phyloP scores from a whole-genome alignment of 2,888 invertebrate genomes.

The Habrosyne pyritoides region DNA sequence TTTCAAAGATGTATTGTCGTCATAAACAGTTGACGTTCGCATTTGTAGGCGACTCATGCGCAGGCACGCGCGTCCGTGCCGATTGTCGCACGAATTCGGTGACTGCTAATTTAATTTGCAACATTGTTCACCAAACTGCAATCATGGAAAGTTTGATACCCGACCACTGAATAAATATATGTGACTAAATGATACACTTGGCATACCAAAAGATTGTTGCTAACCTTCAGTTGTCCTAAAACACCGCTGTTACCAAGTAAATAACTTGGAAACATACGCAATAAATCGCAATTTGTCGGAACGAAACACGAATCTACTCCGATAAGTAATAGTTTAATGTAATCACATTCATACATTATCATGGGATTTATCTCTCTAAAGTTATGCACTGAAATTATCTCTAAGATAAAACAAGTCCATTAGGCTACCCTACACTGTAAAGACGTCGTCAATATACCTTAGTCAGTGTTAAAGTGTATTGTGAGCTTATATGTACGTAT shows the following conservation, averaged over 20 bases:
- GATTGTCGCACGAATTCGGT: constrained; percentile 61
- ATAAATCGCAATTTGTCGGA: constrained; percentile 36
- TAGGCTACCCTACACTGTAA: constrained; percentile 10
- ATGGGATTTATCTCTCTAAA: not conserved
- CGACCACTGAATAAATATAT: constrained; percentile 50
- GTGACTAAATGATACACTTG: not conserved
- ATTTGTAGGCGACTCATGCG: constrained; percentile 59
- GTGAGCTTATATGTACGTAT: constrained; percentile 42
- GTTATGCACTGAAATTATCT: not conserved
- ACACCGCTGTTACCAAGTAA: not conserved
- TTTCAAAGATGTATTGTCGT: constrained; percentile 51
- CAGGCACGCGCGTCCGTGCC: constrained; percentile 43
- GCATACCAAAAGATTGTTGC: constrained; percentile 7
- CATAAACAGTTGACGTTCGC: constrained; percentile 39
- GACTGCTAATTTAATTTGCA: constrained; percentile 57
- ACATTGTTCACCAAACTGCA: constrained; percentile 65
- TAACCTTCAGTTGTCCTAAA: not conserved
- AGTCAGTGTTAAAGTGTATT: constrained; percentile 36
- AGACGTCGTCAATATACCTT: constrained; percentile 19
- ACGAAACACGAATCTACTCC: constrained; percentile 9
- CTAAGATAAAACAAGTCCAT: constrained; percentile 1
- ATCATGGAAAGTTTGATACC: constrained; percentile 58
- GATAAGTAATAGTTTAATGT: not conserved
- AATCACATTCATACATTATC: not conserved
- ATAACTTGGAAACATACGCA: constrained; percentile 8